phyloP scores from a whole-genome alignment of 1,140 invertebrate genomes.

The Laupala kohalensis region DNA sequence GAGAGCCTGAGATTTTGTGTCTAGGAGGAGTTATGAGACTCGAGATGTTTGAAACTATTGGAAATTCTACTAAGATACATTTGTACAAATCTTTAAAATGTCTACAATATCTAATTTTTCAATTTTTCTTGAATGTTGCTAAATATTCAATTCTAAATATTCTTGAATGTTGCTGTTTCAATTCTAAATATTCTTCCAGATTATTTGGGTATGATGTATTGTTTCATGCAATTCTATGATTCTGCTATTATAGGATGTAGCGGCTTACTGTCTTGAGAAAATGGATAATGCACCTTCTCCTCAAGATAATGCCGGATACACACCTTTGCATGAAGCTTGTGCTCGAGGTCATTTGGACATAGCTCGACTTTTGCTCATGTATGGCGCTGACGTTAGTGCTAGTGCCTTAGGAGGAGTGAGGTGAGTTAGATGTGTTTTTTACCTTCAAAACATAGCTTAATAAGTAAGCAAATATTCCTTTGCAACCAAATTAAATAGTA shows the following conservation, averaged over 20 bases:
- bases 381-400: constrained; percentile 78
- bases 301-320: constrained; percentile 88
- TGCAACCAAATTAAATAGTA: no score
- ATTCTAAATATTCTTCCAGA: not conserved
- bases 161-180: not conserved
- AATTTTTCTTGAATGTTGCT: no score
- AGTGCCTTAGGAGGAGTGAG: constrained; percentile 81
- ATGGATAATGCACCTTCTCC: constrained; percentile 66
- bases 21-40: no score
- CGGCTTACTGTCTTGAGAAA: constrained; percentile 77
- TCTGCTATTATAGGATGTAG: constrained; percentile 57
- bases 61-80: no score
- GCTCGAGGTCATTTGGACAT: constrained; percentile 75
- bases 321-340: constrained; percentile 82
- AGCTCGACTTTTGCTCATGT: constrained; percentile 66
- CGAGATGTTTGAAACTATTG: no score
- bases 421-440: no score
- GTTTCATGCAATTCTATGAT: not conserved
- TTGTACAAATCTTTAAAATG: no score
- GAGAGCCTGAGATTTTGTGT: no score
- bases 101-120: no score
- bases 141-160: no score
- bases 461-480: no score
- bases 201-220: not conserved
- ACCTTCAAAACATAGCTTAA: no score